Evolutionary conservation across 2,113 vertebrate genomes (phyloP).

Genomic region (Microtus pennsylvanicus): DNA sequence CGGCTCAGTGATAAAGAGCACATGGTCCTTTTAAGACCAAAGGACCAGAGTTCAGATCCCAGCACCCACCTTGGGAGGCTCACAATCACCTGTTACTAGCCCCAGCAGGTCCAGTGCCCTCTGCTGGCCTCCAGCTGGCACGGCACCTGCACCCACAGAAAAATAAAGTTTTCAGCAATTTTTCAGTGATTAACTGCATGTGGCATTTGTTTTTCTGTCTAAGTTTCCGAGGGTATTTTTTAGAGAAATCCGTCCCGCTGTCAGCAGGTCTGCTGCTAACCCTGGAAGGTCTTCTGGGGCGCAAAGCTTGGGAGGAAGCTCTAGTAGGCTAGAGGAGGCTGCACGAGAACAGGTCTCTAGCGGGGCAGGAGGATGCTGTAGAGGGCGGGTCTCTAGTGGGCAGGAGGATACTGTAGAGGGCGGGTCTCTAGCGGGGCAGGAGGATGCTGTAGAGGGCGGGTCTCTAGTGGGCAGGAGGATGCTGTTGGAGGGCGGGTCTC

Average conservation of each 20-base stretch:
- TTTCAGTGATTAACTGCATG: constrained; percentile 46
- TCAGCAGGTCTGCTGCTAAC: background rate
- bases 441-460: no score
- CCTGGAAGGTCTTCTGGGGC: background rate
- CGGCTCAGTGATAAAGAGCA: background rate
- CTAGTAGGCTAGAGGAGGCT: no score
- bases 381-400: no score
- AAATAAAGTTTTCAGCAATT: background rate
- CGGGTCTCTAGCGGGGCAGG: no score
- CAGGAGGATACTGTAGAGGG: no score
- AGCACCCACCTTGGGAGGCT: background rate
- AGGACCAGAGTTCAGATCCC: background rate
- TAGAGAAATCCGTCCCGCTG: constrained; percentile 51
- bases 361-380: no score
- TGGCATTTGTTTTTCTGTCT: constrained; percentile 15
- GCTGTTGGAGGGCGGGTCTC: no score
- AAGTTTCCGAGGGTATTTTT: constrained; percentile 11
- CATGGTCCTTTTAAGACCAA: background rate
- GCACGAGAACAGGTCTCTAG: no score
- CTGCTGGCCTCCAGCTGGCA: background rate
- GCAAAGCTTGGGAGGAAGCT: background rate
- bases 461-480: no score
- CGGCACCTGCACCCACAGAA: background rate
- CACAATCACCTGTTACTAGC: background rate
- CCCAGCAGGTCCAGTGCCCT: background rate